Percentiles rank a stretch among this genome's conserved stretches.
These are phyloP conservation scores for Telmatochromis sp. DNA, from an alignment of 2,113 vertebrate genomes.

Conservation along the genomic window DNA sequence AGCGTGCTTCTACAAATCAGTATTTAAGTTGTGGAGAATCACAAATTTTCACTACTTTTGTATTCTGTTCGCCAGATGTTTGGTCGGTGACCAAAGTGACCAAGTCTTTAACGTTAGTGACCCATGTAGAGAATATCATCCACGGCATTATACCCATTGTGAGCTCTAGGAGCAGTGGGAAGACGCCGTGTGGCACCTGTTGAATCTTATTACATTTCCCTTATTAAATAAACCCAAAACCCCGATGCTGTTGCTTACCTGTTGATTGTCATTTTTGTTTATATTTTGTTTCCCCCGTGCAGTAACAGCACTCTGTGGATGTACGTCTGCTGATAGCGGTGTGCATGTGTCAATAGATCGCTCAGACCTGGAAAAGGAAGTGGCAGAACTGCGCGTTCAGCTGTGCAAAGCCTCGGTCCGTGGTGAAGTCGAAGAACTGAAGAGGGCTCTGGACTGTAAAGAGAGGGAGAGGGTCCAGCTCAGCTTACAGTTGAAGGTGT, in stretches of 20 bases:
- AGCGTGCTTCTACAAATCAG: background rate
- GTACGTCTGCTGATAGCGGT: background rate
- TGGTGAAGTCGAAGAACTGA: constrained; percentile 81
- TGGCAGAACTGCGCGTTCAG: constrained; percentile 76
- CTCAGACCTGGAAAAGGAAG: constrained; percentile 76
- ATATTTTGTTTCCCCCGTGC: background rate
- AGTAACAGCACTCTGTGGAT: background rate
- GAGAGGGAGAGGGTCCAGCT: constrained; percentile 82
- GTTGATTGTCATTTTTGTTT: background rate
- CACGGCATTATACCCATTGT: background rate
- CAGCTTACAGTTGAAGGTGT: constrained; percentile 79
- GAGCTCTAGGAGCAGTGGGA: background rate
- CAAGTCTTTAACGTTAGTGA: background rate
- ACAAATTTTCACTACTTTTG: background rate
- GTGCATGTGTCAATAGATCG: constrained; percentile 47
- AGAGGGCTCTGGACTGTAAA: constrained; percentile 74
- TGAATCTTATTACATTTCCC: background rate
- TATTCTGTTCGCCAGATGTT: background rate
- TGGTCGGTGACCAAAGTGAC: background rate
- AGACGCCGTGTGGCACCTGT: background rate
- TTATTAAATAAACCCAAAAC: accelerated
- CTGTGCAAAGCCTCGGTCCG: constrained; percentile 66
- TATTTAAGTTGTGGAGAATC: background rate
- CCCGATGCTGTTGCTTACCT: background rate
- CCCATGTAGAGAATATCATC: background rate